A percentile compares a stretch with the other conserved stretches of the same genome.
Evolutionary conservation across 2,113 vertebrate species (phyloP).

Genomic region (Chrysochloris asiatica): DNA sequence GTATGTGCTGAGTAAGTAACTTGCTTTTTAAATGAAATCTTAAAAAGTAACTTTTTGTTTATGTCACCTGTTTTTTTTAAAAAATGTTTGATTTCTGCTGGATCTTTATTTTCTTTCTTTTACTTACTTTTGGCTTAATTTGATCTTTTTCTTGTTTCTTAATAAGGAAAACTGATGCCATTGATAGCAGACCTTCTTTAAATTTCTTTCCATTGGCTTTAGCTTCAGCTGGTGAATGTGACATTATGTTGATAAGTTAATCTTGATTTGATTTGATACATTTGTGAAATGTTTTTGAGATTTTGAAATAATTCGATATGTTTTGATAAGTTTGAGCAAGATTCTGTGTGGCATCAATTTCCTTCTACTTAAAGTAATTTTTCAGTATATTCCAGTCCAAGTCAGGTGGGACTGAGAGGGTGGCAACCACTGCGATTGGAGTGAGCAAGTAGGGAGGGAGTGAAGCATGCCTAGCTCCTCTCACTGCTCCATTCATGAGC

Average conservation of each 20-base stretch:
- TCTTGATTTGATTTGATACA: neutral
- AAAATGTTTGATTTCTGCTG: constrained; percentile 24
- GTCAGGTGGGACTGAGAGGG: no score
- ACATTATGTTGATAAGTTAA: neutral
- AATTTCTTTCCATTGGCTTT: neutral
- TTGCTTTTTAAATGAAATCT: constrained; percentile 44
- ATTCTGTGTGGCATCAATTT: neutral
- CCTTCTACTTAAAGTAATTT: neutral
- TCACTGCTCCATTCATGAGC: no score
- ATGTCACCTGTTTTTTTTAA: neutral
- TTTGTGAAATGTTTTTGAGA: neutral
- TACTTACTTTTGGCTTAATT: neutral
- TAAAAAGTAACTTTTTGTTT: neutral
- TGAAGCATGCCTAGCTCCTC: no score
- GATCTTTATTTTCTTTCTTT: neutral
- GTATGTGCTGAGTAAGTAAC: constrained; percentile 98
- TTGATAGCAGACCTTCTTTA: neutral
- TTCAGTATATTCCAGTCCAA: neutral
- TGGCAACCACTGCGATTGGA: no score
- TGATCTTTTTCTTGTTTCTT: constrained; percentile 4
- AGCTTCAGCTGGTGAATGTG: neutral
- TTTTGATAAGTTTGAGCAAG: neutral
- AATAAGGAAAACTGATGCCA: neutral
- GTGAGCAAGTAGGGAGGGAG: neutral
- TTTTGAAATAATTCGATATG: neutral